Conservation (phyloP, 2,888 invertebrate genomes). For the Tipula vernalis region DNA sequence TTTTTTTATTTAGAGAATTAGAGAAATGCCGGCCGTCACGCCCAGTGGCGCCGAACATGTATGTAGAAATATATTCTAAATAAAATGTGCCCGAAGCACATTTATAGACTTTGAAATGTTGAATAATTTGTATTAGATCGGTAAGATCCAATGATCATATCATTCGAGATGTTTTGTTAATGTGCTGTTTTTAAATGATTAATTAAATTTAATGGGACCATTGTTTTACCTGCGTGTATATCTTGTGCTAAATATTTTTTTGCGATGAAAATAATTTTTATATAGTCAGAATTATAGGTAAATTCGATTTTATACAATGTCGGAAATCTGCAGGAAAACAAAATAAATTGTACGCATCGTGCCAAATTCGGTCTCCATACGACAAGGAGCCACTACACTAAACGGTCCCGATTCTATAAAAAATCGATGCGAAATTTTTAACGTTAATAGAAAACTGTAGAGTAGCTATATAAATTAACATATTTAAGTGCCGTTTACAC, state of each 20-base stretch:
- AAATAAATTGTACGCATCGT: no score
- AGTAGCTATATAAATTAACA: no score
- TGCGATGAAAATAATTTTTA: background rate
- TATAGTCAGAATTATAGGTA: no score
- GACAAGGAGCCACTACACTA: no score
- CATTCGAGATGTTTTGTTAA: background rate
- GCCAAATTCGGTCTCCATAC: no score
- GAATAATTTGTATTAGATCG: background rate
- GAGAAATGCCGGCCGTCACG: slow-evolving; percentile 9
- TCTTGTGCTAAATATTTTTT: background rate
- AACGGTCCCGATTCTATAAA: no score
- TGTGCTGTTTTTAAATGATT: background rate
- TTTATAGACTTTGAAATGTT: background rate
- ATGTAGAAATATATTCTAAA: background rate
- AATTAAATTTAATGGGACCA: background rate
- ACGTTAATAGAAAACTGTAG: no score
- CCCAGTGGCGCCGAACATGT: slow-evolving; percentile 8
- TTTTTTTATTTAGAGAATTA: background rate
- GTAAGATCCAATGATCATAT: background rate
- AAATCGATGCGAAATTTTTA: no score
- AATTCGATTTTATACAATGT: no score
- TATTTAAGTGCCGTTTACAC: no score
- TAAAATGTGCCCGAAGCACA: background rate
- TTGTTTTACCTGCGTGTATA: background rate
- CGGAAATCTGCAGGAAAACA: no score